These are phyloP conservation scores for Pyrochroa serraticornis DNA, from an alignment of 2,888 invertebrate species.

Conservation along the genomic window DNA sequence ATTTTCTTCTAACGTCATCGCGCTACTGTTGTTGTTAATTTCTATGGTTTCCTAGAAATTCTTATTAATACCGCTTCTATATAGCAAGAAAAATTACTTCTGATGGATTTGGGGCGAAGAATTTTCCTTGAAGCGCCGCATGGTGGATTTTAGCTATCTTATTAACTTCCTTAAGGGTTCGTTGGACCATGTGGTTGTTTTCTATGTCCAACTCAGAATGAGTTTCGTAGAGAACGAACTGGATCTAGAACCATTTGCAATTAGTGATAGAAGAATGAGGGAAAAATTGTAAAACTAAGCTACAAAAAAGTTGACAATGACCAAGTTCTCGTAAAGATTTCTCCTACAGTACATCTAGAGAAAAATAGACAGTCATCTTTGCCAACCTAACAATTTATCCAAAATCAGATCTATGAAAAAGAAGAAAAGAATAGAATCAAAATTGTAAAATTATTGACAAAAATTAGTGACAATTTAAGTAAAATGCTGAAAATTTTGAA, in stretches of 20 bases:
- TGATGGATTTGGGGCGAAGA: slow-evolving; percentile 9
- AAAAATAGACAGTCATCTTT: no score
- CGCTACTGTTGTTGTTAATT: slow-evolving; percentile 50
- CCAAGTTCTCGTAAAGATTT: no score
- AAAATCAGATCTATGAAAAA: no score
- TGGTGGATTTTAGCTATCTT: slow-evolving; percentile 73
- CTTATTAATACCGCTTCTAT: background rate
- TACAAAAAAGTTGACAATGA: no score
- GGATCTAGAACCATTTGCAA: slow-evolving; percentile 62
- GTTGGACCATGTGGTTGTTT: slow-evolving; percentile 74
- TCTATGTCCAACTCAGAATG: slow-evolving; percentile 79
- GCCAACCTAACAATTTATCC: no score
- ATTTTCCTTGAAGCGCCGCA: slow-evolving; percentile 57
- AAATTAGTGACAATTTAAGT: no score
- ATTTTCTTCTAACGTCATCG: slow-evolving; percentile 16
- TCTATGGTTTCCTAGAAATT: slow-evolving; percentile 34
- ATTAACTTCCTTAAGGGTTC: slow-evolving; percentile 73
- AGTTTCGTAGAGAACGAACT: slow-evolving; percentile 80
- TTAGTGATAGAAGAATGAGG: background rate
- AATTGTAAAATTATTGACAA: no score
- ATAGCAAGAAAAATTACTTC: background rate
- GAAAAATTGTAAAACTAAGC: background rate
- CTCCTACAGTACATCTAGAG: no score
- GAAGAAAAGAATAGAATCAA: no score
- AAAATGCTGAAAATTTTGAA: no score